phyloP scores from a whole-genome alignment of 2,888 invertebrate species.

The Ametastegia equiseti region DNA sequence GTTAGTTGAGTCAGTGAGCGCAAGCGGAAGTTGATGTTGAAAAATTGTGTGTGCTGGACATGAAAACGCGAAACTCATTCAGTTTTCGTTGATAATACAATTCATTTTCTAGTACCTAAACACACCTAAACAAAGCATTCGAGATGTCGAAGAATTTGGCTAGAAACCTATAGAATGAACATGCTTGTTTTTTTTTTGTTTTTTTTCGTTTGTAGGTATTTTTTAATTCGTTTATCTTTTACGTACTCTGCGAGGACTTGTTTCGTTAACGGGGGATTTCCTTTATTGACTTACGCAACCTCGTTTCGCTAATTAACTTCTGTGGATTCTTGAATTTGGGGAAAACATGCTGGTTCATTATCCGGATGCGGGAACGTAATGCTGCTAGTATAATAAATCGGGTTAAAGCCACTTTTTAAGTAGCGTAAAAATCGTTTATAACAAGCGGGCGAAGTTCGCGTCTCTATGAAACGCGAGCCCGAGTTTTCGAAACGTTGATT shows the following conservation, averaged over 20 bases:
- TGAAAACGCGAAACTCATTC: too few species aligned
- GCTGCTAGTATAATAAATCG: not conserved
- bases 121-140: too few species aligned
- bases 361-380: not conserved
- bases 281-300: not conserved
- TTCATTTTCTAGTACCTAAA: too few species aligned
- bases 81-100: too few species aligned
- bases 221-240: not conserved
- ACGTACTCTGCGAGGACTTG: not conserved
- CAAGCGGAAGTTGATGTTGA: too few species aligned
- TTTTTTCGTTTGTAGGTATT: too few species aligned
- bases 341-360: not conserved
- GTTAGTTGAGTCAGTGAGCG: too few species aligned
- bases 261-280: constrained; percentile 7
- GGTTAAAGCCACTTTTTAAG: not conserved
- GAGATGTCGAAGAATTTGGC: too few species aligned
- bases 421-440: constrained; percentile 21
- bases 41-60: too few species aligned
- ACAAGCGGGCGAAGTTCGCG: not conserved
- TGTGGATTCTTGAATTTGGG: not conserved
- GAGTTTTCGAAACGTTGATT: not conserved
- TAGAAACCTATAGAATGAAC: too few species aligned
- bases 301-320: constrained; percentile 17
- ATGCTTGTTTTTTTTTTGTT: too few species aligned
- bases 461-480: not conserved